Evolutionary conservation across 1,140 invertebrate species (phyloP), one percentile per base, ranked within the genome.

Genomic region (Atopsyche davidsoni): DNA sequence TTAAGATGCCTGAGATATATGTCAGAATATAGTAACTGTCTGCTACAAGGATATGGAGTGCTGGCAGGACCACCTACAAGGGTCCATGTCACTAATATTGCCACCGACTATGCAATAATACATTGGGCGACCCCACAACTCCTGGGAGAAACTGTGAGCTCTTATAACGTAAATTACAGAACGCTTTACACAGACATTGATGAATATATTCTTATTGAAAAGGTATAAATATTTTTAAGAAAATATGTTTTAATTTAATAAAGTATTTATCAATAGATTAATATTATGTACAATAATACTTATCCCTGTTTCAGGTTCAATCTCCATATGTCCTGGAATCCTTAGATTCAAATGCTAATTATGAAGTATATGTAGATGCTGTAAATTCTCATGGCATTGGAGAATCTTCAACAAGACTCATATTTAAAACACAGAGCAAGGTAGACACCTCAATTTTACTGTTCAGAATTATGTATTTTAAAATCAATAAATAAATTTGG

Each of bases 351-450:
- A 79, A 83, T 61, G 79, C 80, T 1, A 78, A 86, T 58, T 90
- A 92, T 62, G 88, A 91, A 65, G 84, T 87, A 51, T 90, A 80
- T 60, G 80, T 90, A n/a, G 81, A 85, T 58, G 87, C 87, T n/a
- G 77, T 83, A 17, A 92, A 92, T 67, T 75, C 76, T 2, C 86
- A 89, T 60, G 88, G 87, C 2, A 74, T 83, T 13, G 84, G 86
- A 16, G 80, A 83, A 54, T 74, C 83, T 1, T 89, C 86, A 14
- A 73, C 79, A 10, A 75, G 86, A 55, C 72, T 88, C 25, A 78
- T 89, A 31, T 90, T 89, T 67, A 75, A 76, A 45, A 89, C 83
- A 13, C 75, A 78, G 51, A 82, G 78, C 59, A 72, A 76, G 71
- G 78, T 79, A 68, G 47, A 34, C 41, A 22, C 17, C n/a, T 36